Percentiles rank a stretch among this genome's conserved stretches.
These are phyloP conservation scores for Brachyrhaphis roseni DNA, from an alignment of 2,797 vertebrate species.

Conservation along the genomic window DNA sequence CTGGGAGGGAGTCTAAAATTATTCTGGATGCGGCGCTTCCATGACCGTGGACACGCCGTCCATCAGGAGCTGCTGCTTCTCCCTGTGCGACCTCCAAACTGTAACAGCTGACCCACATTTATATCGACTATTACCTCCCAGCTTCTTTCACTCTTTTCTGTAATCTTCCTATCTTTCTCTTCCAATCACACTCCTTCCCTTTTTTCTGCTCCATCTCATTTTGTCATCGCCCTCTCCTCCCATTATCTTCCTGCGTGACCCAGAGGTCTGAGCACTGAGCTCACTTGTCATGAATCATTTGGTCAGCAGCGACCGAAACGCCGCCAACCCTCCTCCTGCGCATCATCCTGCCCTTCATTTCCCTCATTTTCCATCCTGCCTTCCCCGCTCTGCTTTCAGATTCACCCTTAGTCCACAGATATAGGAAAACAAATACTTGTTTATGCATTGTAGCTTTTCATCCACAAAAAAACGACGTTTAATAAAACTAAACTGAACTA, in stretches of 20 bases:
- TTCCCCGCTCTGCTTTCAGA: neutral
- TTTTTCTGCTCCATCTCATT: constrained; percentile 31
- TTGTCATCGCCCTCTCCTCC: constrained; percentile 6
- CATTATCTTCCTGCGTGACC: constrained; percentile 46
- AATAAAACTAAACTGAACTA: too few relatives aligned
- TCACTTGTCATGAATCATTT: constrained; percentile 68
- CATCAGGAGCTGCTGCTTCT: neutral
- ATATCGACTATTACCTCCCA: neutral
- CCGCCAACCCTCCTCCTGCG: neutral
- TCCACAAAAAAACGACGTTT: too few relatives aligned
- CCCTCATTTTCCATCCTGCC: constrained; percentile 1
- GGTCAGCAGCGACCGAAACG: constrained; percentile 40
- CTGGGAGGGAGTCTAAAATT: neutral
- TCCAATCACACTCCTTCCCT: constrained; percentile 16
- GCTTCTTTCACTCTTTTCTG: constrained; percentile 7
- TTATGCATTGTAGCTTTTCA: too few relatives aligned
- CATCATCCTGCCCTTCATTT: neutral
- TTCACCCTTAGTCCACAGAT: neutral
- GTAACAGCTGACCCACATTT: constrained; percentile 26
- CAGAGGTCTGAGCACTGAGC: constrained; percentile 52
- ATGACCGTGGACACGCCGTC: neutral
- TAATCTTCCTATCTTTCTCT: constrained; percentile 32
- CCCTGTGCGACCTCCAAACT: neutral
- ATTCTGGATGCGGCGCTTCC: neutral
- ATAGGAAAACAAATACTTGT: too few relatives aligned